Evolutionary conservation across 2,888 invertebrate species (phyloP).

Genomic region (Limnephilus auricula): DNA sequence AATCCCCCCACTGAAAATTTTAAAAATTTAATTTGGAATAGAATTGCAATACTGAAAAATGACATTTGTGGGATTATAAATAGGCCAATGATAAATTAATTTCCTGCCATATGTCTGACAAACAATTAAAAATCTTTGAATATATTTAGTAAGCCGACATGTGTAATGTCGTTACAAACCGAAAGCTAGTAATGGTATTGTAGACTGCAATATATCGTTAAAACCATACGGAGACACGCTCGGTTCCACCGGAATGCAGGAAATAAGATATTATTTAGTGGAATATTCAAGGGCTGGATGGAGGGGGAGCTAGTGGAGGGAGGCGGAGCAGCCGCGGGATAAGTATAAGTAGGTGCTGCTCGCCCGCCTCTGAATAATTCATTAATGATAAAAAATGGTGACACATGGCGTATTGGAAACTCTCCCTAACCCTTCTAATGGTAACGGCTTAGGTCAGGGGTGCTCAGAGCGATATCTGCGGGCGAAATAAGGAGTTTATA

Average conservation of each 20-base stretch:
- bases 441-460: neutral
- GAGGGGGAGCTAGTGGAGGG: neutral
- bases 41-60: neutral
- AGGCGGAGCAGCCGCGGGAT: neutral
- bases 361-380: constrained; percentile 43
- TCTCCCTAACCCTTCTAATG: constrained; percentile 30
- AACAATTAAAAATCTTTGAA: neutral
- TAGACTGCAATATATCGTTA: neutral
- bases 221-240: constrained; percentile 14
- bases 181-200: neutral
- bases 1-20: no score
- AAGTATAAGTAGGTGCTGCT: constrained; percentile 8
- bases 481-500: neutral
- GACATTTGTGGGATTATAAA: neutral
- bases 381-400: constrained; percentile 49
- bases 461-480: neutral
- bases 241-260: constrained; percentile 37
- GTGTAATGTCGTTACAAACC: neutral
- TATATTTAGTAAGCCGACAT: neutral
- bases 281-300: constrained; percentile 26
- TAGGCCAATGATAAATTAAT: neutral
- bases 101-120: neutral
- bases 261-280: constrained; percentile 16
- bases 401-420: constrained; percentile 40
- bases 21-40: no score